Conservation (phyloP, 2,888 invertebrate species). For the Drosophila demipolita region DNA sequence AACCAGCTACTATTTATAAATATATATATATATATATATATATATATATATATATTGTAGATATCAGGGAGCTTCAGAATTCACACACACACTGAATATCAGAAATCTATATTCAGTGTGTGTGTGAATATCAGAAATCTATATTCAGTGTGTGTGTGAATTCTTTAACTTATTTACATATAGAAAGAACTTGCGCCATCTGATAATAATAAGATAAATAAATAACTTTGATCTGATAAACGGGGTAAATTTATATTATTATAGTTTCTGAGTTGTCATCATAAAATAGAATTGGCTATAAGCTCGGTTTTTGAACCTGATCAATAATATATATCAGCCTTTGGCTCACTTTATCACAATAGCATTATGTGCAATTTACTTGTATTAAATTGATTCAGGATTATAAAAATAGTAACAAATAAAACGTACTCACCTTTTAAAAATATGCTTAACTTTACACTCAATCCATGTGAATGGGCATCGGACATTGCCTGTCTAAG, state of each 20-base stretch:
- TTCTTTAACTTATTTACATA: not conserved
- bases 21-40: not conserved
- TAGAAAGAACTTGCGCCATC: not conserved
- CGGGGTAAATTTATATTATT: not conserved
- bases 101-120: too few relatives aligned
- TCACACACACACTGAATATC: not conserved
- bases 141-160: too few relatives aligned
- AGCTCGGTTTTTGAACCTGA: not conserved
- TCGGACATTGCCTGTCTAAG: not conserved
- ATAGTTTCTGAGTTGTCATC: not conserved
- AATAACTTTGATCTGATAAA: too few relatives aligned
- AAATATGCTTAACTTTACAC: not conserved
- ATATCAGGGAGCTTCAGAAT: too few relatives aligned
- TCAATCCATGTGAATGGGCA: not conserved
- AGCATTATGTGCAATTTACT: not conserved
- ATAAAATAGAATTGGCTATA: not conserved
- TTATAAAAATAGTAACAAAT: not conserved
- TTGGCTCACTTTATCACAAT: not conserved
- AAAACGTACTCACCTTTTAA: not conserved
- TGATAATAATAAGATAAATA: not conserved
- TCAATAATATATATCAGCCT: not conserved
- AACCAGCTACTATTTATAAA: not conserved
- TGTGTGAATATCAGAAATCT: too few relatives aligned
- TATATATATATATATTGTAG: not conserved
- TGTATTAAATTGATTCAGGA: not conserved